Evolutionary conservation across 2,113 vertebrate genomes (phyloP), one percentile per base, ranked within the genome.

Genomic region (Cettia cetti): DNA sequence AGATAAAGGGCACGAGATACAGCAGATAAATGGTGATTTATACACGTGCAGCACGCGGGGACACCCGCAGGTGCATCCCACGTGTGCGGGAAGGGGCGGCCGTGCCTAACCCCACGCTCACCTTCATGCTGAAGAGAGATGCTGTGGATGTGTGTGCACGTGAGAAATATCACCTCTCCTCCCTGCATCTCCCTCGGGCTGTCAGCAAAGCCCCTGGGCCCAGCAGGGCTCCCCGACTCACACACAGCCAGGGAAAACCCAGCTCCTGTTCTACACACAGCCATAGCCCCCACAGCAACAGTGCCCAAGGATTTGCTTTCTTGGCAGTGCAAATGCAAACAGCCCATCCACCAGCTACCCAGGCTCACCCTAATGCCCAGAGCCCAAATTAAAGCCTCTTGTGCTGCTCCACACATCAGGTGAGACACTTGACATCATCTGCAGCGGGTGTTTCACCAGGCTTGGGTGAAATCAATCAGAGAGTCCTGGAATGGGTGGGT

Each of bases 21-120:
- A 63, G 93, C 5, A 90, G 94, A 82, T 61, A 74, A 91, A 93
- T 49, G 80, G n/a, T 92, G 95, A 95, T 96, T 95, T 97, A 78
- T 71, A 33, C 78, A 37, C 50, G 6, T 2, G 35, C 93, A n/a
- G 57, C 78, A 44, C 78, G 40, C 6, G 6, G 86, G 31, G 42
- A 37, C 53, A 9, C 5, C 39, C 0, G 1, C 82, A 63, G 68
- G n/a, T 11, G 39, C 63, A 47, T 63, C 60, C 49, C 59, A 28
- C 0, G 27, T 8, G 3, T 20, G 57, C 2, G 1, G 77, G 14
- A 69, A 33, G 81, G 84, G 92, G 14, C 6, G 15, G 84, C 74
- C 7, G 1, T 4, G 68, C 31, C 7, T 9, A 4, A n/a, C 28
- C 42, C 63, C 72, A 11, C 24, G 1, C 13, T 20, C 14, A 5